Percentiles rank a stretch among this genome's conserved stretches.
phyloP scores from a whole-genome alignment of 2,797 vertebrate genomes.

The Serranus cabrilla region DNA sequence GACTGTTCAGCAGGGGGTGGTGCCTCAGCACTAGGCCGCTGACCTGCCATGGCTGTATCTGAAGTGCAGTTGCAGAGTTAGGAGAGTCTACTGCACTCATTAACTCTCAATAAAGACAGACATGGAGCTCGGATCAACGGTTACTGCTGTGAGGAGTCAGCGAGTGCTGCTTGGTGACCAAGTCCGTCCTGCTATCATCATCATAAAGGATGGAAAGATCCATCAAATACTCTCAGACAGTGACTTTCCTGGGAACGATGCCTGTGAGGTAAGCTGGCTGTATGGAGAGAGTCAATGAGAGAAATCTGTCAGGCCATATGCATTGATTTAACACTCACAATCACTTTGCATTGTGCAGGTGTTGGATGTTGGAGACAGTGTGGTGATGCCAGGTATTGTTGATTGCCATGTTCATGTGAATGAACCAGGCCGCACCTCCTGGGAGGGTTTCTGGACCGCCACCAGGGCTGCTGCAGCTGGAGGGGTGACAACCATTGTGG shows the following conservation, averaged over 20 bases:
- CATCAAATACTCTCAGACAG: constrained; percentile 71
- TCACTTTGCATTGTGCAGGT: constrained; percentile 70
- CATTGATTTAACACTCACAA: neutral
- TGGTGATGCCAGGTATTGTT: constrained; percentile 90
- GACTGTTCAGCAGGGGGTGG: constrained; percentile 15
- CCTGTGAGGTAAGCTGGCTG: constrained; percentile 74
- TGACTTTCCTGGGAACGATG: constrained; percentile 28
- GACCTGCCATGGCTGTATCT: constrained; percentile 1
- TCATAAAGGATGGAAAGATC: constrained; percentile 86
- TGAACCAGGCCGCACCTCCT: constrained; percentile 86
- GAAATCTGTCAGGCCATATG: neutral
- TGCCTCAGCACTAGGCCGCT: constrained; percentile 25
- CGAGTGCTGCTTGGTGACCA: constrained; percentile 81
- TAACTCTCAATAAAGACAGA: constrained; percentile 22
- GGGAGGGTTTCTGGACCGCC: constrained; percentile 89
- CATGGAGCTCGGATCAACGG: constrained; percentile 82
- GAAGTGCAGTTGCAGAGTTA: constrained; percentile 2
- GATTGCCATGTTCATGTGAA: constrained; percentile 90
- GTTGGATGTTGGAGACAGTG: constrained; percentile 84
- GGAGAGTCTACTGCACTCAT: neutral
- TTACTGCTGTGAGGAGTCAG: constrained; percentile 82
- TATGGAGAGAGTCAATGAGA: neutral
- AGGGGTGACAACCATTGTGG: constrained; percentile 89
- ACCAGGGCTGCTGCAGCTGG: constrained; percentile 89
- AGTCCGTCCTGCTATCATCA: constrained; percentile 81